phyloP scores from a whole-genome alignment of 2,888 invertebrate genomes.

The Quadroppia sp. region DNA sequence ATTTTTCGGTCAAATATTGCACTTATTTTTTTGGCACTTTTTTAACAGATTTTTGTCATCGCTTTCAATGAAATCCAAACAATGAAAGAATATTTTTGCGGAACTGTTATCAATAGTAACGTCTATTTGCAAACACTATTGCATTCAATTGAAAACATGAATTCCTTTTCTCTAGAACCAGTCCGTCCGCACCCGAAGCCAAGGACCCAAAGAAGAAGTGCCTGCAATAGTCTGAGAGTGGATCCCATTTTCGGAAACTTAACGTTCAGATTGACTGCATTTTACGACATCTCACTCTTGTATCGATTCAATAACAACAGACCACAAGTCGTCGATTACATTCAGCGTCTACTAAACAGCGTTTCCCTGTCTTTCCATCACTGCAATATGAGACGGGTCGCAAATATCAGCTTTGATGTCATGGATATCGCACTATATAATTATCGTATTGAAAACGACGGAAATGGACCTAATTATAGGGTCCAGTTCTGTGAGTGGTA shows the following conservation, averaged over 20 bases:
- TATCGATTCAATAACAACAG: background rate
- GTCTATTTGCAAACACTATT: too few relatives aligned
- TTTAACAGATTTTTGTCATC: too few relatives aligned
- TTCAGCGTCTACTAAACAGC: background rate
- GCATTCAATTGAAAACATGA: too few relatives aligned
- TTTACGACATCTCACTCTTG: background rate
- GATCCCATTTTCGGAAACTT: background rate
- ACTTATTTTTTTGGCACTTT: too few relatives aligned
- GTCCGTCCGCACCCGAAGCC: too few relatives aligned
- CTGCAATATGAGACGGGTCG: background rate
- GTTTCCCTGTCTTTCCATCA: background rate
- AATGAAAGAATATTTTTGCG: too few relatives aligned
- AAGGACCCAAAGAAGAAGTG: too few relatives aligned
- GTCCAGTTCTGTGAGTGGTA: background rate
- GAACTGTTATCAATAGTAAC: too few relatives aligned
- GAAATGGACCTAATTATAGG: background rate
- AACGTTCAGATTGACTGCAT: background rate
- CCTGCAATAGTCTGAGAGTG: too few relatives aligned
- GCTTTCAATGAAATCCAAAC: too few relatives aligned
- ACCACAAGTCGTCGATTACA: background rate
- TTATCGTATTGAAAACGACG: background rate
- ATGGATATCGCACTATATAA: background rate
- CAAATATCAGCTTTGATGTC: background rate
- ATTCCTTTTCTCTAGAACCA: too few relatives aligned
- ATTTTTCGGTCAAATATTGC: too few relatives aligned